A percentile compares a stretch with the other conserved stretches of the same genome.
These are phyloP conservation scores for Hyperoplus lanceolatus DNA, from an alignment of 2,797 vertebrate species.

Conservation along the genomic window DNA sequence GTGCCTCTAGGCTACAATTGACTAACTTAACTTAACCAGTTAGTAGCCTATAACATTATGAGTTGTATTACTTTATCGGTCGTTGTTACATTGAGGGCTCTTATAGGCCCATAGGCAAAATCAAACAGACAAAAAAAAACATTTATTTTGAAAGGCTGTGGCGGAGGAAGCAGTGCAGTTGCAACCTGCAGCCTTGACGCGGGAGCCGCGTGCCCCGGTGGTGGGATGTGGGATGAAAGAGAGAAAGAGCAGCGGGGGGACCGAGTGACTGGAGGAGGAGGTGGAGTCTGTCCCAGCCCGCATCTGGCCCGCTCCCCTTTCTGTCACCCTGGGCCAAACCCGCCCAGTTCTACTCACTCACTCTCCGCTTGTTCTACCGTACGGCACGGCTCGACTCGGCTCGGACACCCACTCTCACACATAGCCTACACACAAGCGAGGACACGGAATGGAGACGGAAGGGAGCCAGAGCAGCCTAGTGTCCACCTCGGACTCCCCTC, in stretches of 20 bases:
- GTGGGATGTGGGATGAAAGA: conserved; percentile 52
- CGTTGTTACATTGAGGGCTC: too few relatives aligned
- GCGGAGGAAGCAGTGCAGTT: conserved; percentile 53
- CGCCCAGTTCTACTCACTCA: conserved; percentile 83
- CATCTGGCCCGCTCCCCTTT: conserved; percentile 85
- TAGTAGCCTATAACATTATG: too few relatives aligned
- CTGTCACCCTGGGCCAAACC: conserved; percentile 85
- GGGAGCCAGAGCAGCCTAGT: conserved; percentile 93
- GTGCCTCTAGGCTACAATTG: too few relatives aligned
- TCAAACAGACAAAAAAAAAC: background rate
- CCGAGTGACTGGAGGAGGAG: conserved; percentile 65
- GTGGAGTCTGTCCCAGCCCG: conserved; percentile 86
- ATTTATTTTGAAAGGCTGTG: conserved; percentile 45
- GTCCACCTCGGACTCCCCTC: conserved; percentile 95
- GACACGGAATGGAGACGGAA: conserved; percentile 95
- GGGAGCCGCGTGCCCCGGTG: conserved; percentile 22
- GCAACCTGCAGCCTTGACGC: background rate
- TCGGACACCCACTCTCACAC: conserved; percentile 55
- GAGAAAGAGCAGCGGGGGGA: conserved; percentile 44
- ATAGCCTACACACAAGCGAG: conserved; percentile 54
- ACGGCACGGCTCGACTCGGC: conserved; percentile 73
- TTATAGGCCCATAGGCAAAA: too few relatives aligned
- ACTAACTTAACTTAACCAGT: too few relatives aligned
- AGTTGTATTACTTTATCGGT: too few relatives aligned
- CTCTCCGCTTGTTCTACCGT: conserved; percentile 79